Evolutionary conservation across 2,113 vertebrate genomes (phyloP), one percentile per base, ranked within the genome.

Genomic region (Sardina pilchardus): DNA sequence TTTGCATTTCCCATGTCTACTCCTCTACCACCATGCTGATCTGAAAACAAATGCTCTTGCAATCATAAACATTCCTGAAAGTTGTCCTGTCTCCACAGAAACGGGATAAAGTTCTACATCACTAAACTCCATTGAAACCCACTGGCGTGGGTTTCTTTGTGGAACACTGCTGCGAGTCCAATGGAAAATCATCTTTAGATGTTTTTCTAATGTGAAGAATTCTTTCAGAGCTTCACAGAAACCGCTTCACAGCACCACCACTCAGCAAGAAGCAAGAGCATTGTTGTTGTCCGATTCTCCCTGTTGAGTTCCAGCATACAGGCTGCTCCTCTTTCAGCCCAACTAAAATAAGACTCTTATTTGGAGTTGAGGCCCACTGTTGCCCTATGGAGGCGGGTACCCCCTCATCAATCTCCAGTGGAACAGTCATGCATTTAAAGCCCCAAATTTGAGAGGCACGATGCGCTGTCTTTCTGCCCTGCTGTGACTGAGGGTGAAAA

Each of bases 321-420:
- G 14, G 34, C 71, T 2, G 26, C 36, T 34, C 30, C 30, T 75
- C 30, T 78, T 36, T 78, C 34, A 36, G 5, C 34, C 34, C 34
- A 30, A 12, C 71, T 78, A 34, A 34, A 78, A 59, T 24, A 88
- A 92, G 91, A 92, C 88, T 92, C 90, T 45, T 7, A 14, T 4
- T 47, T 56, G 7, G 82, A 26, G 86, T 85, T 59, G 26, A 43
- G 88, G 88, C 82, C 59, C 88, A 90, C 92, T 93, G 91, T 92
- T 89, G 91, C 91, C 94, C 91, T 92, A 88, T 92, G 90, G 93
- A 91, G 71, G 71, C 71, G 71, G 26, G 12, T 34, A 16, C 34
- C 3, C 71, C 9, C 30, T 78, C 71, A 78, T 78, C 71, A 78
- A 78, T 78, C 26, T 78, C 71, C 26, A 16, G 71, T 59, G 48